Evolutionary conservation across 2,797 vertebrate species (phyloP).

Genomic region (Prunella strophiata): DNA sequence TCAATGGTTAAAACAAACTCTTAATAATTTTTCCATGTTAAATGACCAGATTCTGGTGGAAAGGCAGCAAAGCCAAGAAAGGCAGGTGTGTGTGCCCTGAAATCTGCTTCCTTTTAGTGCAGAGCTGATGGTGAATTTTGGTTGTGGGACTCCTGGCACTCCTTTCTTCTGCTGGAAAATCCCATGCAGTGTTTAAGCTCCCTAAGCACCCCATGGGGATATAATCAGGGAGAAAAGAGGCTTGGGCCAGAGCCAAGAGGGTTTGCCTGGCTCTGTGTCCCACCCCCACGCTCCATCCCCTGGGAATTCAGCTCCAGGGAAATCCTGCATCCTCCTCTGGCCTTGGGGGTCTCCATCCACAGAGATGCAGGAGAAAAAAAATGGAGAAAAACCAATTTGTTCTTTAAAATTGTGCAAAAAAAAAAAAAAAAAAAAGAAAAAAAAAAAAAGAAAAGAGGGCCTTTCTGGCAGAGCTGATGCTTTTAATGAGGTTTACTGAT

Average conservation of each 20-base stretch:
- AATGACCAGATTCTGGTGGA: neutral
- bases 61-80: constrained; percentile 27
- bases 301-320: constrained; percentile 6
- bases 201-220: constrained; percentile 24
- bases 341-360: neutral
- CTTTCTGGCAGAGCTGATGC: constrained; percentile 42
- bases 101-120: neutral
- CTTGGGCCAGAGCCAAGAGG: constrained; percentile 51
- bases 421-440: neutral
- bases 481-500: constrained; percentile 62
- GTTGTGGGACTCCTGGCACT: neutral
- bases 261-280: constrained; percentile 45
- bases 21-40: neutral
- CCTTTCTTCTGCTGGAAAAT: constrained; percentile 39
- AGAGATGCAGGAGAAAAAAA: neutral
- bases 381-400: neutral
- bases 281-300: neutral
- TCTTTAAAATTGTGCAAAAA: neutral
- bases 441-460: neutral
- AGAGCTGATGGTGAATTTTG: neutral
- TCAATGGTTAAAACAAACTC: neutral
- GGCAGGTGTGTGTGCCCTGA: neutral
- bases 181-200: constrained; percentile 36
- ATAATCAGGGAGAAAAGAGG: constrained; percentile 63
- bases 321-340: constrained; percentile 5